These are phyloP conservation scores for Atta cephalotes DNA, from an alignment of 1,140 invertebrate genomes.

Conservation along the genomic window DNA sequence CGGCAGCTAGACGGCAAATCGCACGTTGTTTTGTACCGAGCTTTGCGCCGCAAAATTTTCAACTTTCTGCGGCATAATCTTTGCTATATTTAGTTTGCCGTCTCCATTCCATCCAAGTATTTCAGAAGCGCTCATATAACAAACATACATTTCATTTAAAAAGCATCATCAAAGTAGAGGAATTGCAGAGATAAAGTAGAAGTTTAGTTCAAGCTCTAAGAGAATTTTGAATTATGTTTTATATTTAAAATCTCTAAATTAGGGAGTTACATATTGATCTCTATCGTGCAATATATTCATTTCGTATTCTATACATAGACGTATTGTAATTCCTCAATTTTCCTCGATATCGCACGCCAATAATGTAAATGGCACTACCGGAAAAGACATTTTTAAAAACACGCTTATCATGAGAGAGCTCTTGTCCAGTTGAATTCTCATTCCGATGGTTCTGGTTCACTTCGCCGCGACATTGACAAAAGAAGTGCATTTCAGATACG, in stretches of 20 bases:
- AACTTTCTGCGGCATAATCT: conserved; percentile 49
- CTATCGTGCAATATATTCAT: conserved; percentile 1
- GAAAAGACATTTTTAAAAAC: conserved; percentile 31
- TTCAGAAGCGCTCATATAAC: conserved; percentile 5
- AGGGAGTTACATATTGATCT: neutral
- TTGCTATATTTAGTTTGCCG: neutral
- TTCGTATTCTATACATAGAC: neutral
- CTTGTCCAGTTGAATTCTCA: conserved; percentile 31
- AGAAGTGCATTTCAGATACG: conserved; percentile 56
- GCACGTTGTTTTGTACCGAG: conserved; percentile 26
- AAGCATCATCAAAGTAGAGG: neutral
- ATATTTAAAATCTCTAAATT: conserved; percentile 13
- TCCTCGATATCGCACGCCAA: neutral
- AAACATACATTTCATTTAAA: neutral
- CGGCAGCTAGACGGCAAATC: conserved; percentile 6
- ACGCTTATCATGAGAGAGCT: conserved; percentile 13
- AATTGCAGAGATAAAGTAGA: neutral
- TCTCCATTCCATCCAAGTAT: conserved; percentile 4
- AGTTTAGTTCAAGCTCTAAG: neutral
- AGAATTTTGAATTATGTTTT: conserved; percentile 5
- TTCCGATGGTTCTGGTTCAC: conserved; percentile 43
- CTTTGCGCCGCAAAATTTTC: conserved; percentile 42
- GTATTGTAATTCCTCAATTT: neutral
- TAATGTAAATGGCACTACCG: conserved; percentile 7
- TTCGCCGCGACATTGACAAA: conserved; percentile 47